Base-by-base conservation (phyloP, 2,888 invertebrate species). In the Drosophila lacicola region DNA sequence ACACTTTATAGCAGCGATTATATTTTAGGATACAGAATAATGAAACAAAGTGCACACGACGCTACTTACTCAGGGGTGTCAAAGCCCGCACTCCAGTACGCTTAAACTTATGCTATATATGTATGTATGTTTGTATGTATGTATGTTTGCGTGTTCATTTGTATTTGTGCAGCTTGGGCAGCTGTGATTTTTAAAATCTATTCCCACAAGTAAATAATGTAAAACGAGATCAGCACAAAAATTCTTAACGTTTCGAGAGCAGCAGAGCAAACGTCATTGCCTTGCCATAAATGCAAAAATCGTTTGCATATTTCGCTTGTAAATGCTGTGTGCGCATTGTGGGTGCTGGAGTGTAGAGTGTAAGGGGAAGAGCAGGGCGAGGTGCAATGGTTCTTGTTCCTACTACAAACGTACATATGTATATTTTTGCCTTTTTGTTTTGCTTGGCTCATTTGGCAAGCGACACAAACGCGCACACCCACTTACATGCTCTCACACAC, bases 381-480 rank as follows among this genome's bases (percentile, higher is more conserved):
- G 49, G 33, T 71, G 61, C 64, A 58, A 42, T 42, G 50, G 58
- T 66, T 51, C 53, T 68, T 58, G 53, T 66, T 62, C 25, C 41
- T 13, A 19, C 25, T 61, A 39, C 58, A 62, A 19, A 49, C 46
- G 46, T 36, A 42, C 19, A 64, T 11, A 34, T 14, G 44, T 56
- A 47, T 72, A 57, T 84, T 86, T 88, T 86, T 84, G 75, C 66
- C 81, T 86, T 86, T 86, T 86, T 88, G 88, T 86, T 86, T 86
- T 88, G 86, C 87, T 86, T 86, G 71, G 78, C 72, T 80, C 86
- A 78, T 86, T 86, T 86, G 87, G 76, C 77, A 82, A 79, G 66
- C 70, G 60, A 62, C 65, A 62, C 63, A 70, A 67, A 65, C 69
- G 51, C 54, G 63, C 70, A 66, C 72, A 58, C 66, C 65, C 69